A percentile compares a stretch with the other conserved stretches of the same genome.
These are phyloP conservation scores for Nezara viridula DNA, from an alignment of 2,888 invertebrate species.

Conservation along the genomic window DNA sequence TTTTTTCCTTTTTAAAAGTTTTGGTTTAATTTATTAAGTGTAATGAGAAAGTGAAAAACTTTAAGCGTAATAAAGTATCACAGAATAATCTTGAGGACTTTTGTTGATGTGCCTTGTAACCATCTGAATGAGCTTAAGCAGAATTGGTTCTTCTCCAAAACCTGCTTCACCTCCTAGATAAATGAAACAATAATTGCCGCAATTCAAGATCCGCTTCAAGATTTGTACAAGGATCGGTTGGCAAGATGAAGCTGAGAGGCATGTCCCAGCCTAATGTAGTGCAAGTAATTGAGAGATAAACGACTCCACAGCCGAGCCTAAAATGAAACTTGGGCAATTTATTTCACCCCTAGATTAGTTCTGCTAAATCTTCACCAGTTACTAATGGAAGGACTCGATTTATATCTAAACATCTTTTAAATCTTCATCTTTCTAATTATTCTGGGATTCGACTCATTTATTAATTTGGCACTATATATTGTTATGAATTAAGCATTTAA, in stretches of 20 bases:
- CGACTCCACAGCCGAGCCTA: neutral
- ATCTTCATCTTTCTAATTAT: neutral
- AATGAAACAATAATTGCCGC: neutral
- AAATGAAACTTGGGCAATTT: constrained; percentile 40
- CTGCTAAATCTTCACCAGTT: neutral
- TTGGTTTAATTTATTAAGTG: neutral
- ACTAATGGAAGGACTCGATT: neutral
- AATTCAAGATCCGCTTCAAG: neutral
- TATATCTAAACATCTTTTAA: neutral
- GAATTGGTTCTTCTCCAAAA: no score
- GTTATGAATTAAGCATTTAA: no score
- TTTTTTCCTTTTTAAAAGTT: neutral
- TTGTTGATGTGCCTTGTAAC: no score
- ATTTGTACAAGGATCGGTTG: neutral
- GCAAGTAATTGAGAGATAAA: constrained; percentile 31
- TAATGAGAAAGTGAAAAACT: neutral
- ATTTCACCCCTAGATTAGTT: neutral
- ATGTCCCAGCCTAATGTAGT: constrained; percentile 5
- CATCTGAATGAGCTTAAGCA: no score
- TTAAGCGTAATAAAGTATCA: neutral
- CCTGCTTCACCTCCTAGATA: neutral
- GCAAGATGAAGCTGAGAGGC: neutral
- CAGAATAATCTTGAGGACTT: neutral
- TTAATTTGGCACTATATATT: neutral
- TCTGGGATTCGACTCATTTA: neutral